phyloP scores from a whole-genome alignment of 2,888 invertebrate genomes.

The Macropis europaea region DNA sequence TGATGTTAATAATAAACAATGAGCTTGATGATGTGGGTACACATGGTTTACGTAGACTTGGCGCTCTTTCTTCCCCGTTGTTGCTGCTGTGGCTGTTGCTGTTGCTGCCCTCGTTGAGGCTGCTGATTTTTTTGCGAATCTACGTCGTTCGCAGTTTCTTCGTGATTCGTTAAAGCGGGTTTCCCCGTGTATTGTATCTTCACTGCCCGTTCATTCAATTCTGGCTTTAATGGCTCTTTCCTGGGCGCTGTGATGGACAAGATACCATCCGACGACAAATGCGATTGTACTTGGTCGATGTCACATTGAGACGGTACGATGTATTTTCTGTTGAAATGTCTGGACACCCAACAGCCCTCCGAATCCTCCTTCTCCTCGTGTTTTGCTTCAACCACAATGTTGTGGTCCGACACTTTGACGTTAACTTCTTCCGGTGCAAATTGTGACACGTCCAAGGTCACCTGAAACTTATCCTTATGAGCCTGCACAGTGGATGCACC shows the following conservation, averaged over 20 bases:
- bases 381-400: slow-evolving; percentile 87
- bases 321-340: slow-evolving; percentile 89
- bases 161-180: slow-evolving; percentile 52
- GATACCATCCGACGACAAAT: slow-evolving; percentile 91
- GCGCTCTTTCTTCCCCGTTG: slow-evolving; percentile 15
- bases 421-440: slow-evolving; percentile 81
- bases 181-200: slow-evolving; percentile 65
- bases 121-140: slow-evolving; percentile 9
- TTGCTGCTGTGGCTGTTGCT: slow-evolving; percentile 11
- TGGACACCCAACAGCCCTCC: slow-evolving; percentile 89
- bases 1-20: neutral
- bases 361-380: slow-evolving; percentile 90
- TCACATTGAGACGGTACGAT: slow-evolving; percentile 85
- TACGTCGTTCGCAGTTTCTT: neutral
- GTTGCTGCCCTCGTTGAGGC: slow-evolving; percentile 7
- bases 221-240: slow-evolving; percentile 74
- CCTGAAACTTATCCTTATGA: slow-evolving; percentile 86
- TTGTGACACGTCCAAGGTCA: slow-evolving; percentile 89
- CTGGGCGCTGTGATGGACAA: slow-evolving; percentile 88
- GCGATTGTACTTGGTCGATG: slow-evolving; percentile 87
- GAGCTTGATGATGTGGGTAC: neutral
- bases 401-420: slow-evolving; percentile 86
- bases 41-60: slow-evolving; percentile 9
- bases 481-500: slow-evolving; percentile 82
- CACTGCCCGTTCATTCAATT: slow-evolving; percentile 51